A percentile compares a stretch with the other conserved stretches of the same genome.
These are phyloP conservation scores for Bedellia somnulentella DNA, from an alignment of 2,888 invertebrate species.

Conservation along the genomic window DNA sequence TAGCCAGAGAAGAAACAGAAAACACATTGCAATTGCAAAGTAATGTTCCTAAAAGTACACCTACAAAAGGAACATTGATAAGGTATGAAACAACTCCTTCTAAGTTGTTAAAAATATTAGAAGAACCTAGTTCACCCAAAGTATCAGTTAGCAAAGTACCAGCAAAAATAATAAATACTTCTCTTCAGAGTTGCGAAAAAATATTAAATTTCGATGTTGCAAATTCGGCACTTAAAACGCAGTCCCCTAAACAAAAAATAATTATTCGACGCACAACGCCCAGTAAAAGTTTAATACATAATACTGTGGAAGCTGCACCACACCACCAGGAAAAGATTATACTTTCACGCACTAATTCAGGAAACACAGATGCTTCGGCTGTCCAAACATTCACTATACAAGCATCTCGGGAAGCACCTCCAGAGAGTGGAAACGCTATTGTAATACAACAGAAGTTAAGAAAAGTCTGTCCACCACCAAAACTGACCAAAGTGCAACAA, in stretches of 20 bases:
- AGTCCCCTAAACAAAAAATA: slow-evolving; percentile 40
- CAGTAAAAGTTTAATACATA: slow-evolving; percentile 31
- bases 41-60: slow-evolving; percentile 14
- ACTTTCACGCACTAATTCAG: slow-evolving; percentile 30
- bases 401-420: slow-evolving; percentile 27
- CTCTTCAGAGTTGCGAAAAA: slow-evolving; percentile 36
- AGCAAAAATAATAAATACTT: slow-evolving; percentile 24
- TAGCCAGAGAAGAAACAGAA: neutral
- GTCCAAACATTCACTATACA: slow-evolving; percentile 49
- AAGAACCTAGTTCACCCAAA: slow-evolving; percentile 42
- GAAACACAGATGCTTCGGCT: slow-evolving; percentile 29
- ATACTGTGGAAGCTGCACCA: slow-evolving; percentile 28
- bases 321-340: slow-evolving; percentile 42
- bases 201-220: slow-evolving; percentile 48
- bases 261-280: slow-evolving; percentile 42
- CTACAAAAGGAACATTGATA: slow-evolving; percentile 18
- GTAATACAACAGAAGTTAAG: slow-evolving; percentile 42
- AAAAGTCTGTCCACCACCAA: slow-evolving; percentile 16
- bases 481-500: neutral
- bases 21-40: neutral
- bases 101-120: slow-evolving; percentile 60
- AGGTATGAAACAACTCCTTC: slow-evolving; percentile 45
- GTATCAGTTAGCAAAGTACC: slow-evolving; percentile 19
- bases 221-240: slow-evolving; percentile 29
- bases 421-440: slow-evolving; percentile 32